Conservation (phyloP, 1,140 invertebrate genomes). For the Brachystomella parvula region DNA sequence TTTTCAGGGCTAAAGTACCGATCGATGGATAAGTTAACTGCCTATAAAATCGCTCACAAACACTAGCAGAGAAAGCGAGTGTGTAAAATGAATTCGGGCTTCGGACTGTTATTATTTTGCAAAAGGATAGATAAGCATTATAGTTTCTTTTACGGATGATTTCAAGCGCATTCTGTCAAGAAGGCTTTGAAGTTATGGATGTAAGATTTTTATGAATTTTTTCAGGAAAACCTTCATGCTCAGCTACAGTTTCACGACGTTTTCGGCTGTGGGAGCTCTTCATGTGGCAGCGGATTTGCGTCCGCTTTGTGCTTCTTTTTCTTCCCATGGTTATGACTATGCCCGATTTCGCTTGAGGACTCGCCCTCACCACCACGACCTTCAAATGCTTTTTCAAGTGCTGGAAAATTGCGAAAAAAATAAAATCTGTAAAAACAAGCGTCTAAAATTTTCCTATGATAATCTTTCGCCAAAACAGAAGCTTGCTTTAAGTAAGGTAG, state of each 20-base stretch:
- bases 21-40: no score
- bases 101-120: no score
- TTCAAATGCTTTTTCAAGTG: neutral
- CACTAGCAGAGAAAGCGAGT: no score
- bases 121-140: no score
- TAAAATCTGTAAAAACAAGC: no score
- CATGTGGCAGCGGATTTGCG: neutral
- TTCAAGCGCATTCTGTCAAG: no score
- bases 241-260: neutral
- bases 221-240: neutral
- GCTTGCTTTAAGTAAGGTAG: no score
- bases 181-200: neutral
- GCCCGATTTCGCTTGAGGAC: neutral
- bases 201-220: neutral
- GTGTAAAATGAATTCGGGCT: no score
- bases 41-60: no score
- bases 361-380: neutral
- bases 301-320: neutral
- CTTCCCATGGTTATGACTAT: neutral
- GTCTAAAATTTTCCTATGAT: neutral
- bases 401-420: neutral
- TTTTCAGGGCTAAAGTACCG: no score
- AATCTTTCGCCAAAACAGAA: neutral
- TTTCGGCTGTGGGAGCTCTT: neutral
- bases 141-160: no score